A percentile compares a stretch with the other conserved stretches of the same genome.
phyloP scores from a whole-genome alignment of 2,888 invertebrate species.

The Uloborus plumipes region DNA sequence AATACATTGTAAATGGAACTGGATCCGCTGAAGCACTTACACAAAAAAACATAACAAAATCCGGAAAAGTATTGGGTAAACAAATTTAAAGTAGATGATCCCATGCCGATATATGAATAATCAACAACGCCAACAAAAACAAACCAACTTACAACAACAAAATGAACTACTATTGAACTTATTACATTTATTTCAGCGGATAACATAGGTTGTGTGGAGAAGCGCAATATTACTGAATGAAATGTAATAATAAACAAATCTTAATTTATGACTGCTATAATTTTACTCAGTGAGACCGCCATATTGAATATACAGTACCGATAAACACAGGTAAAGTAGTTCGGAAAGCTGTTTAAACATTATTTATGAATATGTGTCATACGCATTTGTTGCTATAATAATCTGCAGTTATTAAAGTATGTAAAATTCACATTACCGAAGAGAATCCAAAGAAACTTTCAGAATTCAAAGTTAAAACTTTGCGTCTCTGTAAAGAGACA shows the following conservation, averaged over 20 bases:
- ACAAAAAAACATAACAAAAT: too few species aligned
- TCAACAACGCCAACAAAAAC: too few species aligned
- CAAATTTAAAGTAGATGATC: too few species aligned
- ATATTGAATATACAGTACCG: constrained; percentile 54
- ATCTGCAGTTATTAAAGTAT: constrained; percentile 11
- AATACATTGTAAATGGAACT: too few species aligned
- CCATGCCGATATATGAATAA: too few species aligned
- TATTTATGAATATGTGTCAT: not conserved
- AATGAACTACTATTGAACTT: too few species aligned
- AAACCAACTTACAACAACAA: too few species aligned
- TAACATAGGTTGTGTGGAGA: too few species aligned
- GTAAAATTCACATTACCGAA: constrained; percentile 55
- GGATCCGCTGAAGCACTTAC: too few species aligned
- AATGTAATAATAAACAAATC: not conserved
- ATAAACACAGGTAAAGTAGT: constrained; percentile 15
- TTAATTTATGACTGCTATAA: too few species aligned
- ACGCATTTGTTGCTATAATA: not conserved
- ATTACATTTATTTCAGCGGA: too few species aligned
- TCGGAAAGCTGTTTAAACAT: not conserved
- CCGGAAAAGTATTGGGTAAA: too few species aligned
- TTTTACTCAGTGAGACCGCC: constrained; percentile 49
- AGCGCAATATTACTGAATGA: not conserved
- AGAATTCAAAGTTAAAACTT: constrained; percentile 39
- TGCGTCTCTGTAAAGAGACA: constrained; percentile 50
- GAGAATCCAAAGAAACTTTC: constrained; percentile 56